Conservation (phyloP, 2,888 invertebrate genomes). For the Pollenia amentaria region DNA sequence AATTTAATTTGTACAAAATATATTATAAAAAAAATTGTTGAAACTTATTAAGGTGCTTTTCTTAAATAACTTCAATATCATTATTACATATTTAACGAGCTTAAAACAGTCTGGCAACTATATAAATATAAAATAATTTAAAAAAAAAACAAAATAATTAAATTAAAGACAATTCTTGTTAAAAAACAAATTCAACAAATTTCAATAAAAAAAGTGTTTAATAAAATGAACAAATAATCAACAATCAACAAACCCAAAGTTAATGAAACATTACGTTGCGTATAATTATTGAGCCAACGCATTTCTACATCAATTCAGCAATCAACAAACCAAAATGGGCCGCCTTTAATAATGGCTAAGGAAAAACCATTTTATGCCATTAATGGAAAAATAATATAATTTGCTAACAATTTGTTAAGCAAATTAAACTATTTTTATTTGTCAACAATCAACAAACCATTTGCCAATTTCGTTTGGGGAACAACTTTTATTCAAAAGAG, state of each 20-base stretch:
- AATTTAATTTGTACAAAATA: constrained; percentile 52
- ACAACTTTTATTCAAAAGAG: not conserved
- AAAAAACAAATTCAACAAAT: not conserved
- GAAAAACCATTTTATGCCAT: constrained; percentile 46
- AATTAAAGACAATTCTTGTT: constrained; percentile 13
- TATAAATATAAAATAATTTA: constrained; percentile 30
- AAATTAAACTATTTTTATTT: not conserved
- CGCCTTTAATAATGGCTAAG: not conserved
- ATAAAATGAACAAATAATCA: constrained; percentile 4
- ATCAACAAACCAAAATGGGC: constrained; percentile 58
- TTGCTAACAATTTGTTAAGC: not conserved
- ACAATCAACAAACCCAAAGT: constrained; percentile 57
- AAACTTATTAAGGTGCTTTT: constrained; percentile 58
- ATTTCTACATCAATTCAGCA: constrained; percentile 48
- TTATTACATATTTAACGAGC: constrained; percentile 56
- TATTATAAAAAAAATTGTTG: constrained; percentile 38
- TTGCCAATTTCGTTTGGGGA: not conserved
- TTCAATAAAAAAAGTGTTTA: constrained; percentile 22
- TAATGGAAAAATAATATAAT: constrained; percentile 28
- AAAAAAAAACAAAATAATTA: constrained; percentile 27
- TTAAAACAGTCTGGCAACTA: constrained; percentile 66
- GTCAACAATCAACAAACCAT: constrained; percentile 27
- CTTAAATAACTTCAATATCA: constrained; percentile 51
- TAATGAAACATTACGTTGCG: not conserved
- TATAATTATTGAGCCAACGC: not conserved